phyloP scores from a whole-genome alignment of 2,797 vertebrate genomes.

The Pterois miles region DNA sequence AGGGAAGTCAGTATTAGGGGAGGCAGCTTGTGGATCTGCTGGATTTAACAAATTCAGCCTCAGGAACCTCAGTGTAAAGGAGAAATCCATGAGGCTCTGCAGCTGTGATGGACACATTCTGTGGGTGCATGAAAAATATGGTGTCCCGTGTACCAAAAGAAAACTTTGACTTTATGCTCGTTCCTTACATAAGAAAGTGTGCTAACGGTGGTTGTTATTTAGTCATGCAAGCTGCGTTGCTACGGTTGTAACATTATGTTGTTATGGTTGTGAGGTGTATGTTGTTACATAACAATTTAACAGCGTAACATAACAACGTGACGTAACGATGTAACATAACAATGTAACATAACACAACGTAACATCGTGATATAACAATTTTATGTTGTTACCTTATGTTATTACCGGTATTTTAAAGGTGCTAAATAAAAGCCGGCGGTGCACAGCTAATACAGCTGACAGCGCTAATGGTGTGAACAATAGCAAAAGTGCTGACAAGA shows the following conservation, averaged over 20 bases:
- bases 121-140: background rate
- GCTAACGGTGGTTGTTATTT: background rate
- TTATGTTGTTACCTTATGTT: fast-evolving
- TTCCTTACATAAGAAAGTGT: background rate
- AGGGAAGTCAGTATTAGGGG: slow-evolving; percentile 16
- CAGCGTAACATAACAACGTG: too few species aligned
- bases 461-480: too few species aligned
- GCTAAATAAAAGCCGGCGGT: too few species aligned
- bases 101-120: background rate
- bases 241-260: too few species aligned
- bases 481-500: fast-evolving
- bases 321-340: too few species aligned
- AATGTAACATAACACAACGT: too few species aligned
- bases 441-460: too few species aligned
- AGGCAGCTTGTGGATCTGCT: slow-evolving; percentile 15
- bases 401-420: too few species aligned
- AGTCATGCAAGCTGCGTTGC: background rate
- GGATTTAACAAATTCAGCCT: slow-evolving; percentile 34
- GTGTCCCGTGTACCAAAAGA: background rate
- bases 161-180: background rate
- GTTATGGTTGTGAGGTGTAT: too few species aligned
- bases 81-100: background rate
- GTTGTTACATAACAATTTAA: too few species aligned
- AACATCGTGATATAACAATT: too few species aligned
- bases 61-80: background rate